Base-by-base conservation (phyloP, 64 coral and sea anemone species). In the Stichodactyla mertensii region DNA sequence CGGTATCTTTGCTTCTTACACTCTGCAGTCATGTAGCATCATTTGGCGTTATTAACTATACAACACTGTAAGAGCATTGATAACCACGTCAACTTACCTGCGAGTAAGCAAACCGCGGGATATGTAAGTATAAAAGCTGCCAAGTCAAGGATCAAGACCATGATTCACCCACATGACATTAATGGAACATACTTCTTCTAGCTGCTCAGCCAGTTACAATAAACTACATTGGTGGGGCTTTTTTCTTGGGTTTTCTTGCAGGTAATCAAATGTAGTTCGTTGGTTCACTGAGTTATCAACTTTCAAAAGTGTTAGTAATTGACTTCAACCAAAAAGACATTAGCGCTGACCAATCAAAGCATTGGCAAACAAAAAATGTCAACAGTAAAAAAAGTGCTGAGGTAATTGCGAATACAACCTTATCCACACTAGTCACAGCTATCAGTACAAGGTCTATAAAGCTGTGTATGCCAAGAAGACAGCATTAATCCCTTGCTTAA, bases 311-410 rank as follows among this genome's bases (percentile, higher is more conserved):
- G 24, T 74, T 4, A 31, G 26, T 74, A 74, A 74, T 74, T 74
- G 24, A 28, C 23, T 74, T 74, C 24, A 74, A 74, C 24, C 69
- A 74, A n/a, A 74, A 31, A 11, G 4, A 26, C 69, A 36, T 11
- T 7, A 66, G 62, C 22, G 12, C 69, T 74, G 69, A 74, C 69
- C 69, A 74, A 74, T 74, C 69, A 74, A 28, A 74, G 9, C 1
- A 23, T 74, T 13, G 27, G 69, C 69, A 74, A 74, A 74, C 69
- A 74, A 27, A 13, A 74, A 74, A 74, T 74, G 69, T 74, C 69
- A 74, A 74, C 19, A 66, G 18, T 36, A 74, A 0, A 19, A 31
- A 74, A 74, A 74, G 36, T 2, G 69, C 27, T 7, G n/a, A 19
- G 22, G 18, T n/a, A n/a, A 22, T 22, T 6, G 62, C 19, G 12